These are phyloP conservation scores for Trigoniulus corallinus DNA, from an alignment of 1,140 invertebrate genomes.

Conservation along the genomic window DNA sequence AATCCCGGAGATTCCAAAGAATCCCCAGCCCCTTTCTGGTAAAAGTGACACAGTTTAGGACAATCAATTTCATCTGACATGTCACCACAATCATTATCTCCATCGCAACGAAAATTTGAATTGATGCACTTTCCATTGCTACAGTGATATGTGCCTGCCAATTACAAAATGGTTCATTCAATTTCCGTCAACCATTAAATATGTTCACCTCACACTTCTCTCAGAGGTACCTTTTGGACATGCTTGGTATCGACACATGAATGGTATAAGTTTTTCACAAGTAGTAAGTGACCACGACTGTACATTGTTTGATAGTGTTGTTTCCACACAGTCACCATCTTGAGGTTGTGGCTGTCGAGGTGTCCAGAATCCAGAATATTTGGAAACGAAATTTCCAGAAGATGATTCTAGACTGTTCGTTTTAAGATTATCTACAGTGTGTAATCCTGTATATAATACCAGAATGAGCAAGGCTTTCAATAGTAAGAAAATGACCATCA, in stretches of 20 bases:
- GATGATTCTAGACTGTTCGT: constrained; percentile 88
- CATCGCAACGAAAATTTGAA: constrained; percentile 72
- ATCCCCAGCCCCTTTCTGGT: constrained; percentile 67
- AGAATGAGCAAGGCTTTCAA: constrained; percentile 1
- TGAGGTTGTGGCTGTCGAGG: constrained; percentile 59
- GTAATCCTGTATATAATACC: constrained; percentile 41
- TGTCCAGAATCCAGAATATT: constrained; percentile 54
- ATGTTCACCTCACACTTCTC: not conserved
- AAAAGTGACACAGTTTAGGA: constrained; percentile 67
- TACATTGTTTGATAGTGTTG: constrained; percentile 39
- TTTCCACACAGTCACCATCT: constrained; percentile 69
- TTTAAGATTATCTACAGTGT: constrained; percentile 72
- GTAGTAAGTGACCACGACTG: constrained; percentile 86
- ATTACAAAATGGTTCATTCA: too few species aligned
- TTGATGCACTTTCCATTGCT: constrained; percentile 84
- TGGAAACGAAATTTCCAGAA: constrained; percentile 72
- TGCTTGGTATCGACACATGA: constrained; percentile 79
- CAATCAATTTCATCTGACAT: constrained; percentile 82
- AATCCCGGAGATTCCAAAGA: constrained; percentile 87
- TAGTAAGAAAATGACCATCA: too few species aligned
- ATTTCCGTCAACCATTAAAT: not conserved
- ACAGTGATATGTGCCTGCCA: constrained; percentile 66
- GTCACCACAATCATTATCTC: constrained; percentile 84
- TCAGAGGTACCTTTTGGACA: constrained; percentile 58
- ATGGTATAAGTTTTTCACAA: constrained; percentile 81